phyloP scores from a whole-genome alignment of 2,113 vertebrate species.

The Lasiurus borealis region DNA sequence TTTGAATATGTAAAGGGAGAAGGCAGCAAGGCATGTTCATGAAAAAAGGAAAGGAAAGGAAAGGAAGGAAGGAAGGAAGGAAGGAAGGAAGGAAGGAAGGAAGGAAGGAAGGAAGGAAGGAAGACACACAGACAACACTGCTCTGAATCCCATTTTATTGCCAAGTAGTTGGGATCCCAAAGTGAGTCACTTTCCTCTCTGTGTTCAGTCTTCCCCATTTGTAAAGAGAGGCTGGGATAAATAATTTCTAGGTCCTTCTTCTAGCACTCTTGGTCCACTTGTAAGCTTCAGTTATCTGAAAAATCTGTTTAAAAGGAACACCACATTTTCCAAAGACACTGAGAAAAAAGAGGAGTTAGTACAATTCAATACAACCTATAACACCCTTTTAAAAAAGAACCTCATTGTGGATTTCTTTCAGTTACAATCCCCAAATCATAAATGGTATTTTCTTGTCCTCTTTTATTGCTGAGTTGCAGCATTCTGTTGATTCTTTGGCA shows the following conservation, averaged over 20 bases:
- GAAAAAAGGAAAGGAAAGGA: neutral
- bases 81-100: no score
- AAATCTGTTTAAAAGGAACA: slow-evolving; percentile 10
- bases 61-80: no score
- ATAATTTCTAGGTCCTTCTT: neutral
- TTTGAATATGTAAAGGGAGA: neutral
- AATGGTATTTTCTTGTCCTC: slow-evolving; percentile 44
- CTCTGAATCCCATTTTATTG: neutral
- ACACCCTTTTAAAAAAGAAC: slow-evolving; percentile 20
- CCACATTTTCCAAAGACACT: slow-evolving; percentile 47
- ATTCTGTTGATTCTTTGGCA: slow-evolving; percentile 24
- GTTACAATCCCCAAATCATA: neutral
- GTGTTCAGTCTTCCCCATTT: neutral
- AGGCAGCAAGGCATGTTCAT: no score
- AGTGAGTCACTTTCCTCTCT: neutral
- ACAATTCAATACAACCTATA: slow-evolving; percentile 48
- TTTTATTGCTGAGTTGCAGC: slow-evolving; percentile 39
- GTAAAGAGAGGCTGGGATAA: neutral
- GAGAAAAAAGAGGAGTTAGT: slow-evolving; percentile 32
- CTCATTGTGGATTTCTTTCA: slow-evolving; percentile 48
- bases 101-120: no score
- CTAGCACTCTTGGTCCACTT: neutral
- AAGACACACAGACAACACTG: neutral
- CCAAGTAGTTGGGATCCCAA: neutral
- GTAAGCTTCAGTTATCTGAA: neutral